Conservation (phyloP, 2,797 vertebrate genomes). For the Leucoraja ocellata region DNA sequence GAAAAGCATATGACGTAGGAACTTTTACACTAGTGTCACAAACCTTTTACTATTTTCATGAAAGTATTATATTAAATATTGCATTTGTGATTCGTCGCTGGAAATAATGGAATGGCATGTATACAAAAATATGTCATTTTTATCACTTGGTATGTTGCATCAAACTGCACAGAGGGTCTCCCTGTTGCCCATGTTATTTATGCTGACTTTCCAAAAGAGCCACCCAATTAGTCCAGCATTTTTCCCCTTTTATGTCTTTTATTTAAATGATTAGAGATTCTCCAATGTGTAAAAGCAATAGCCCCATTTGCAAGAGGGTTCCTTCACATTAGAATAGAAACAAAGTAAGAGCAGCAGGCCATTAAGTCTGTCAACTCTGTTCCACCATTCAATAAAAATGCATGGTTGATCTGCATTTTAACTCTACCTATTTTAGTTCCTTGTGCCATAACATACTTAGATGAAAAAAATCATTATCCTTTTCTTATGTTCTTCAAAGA, state of each 20-base stretch:
- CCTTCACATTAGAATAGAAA: not conserved
- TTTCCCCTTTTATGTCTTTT: not conserved
- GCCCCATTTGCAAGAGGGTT: too few species aligned
- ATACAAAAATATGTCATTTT: not conserved
- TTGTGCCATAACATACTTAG: not conserved
- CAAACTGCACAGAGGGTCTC: too few species aligned
- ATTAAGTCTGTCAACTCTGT: not conserved
- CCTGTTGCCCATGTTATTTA: not conserved
- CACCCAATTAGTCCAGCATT: not conserved
- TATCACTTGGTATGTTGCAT: not conserved
- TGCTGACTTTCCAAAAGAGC: not conserved
- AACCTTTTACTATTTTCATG: constrained; percentile 59
- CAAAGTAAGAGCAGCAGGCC: too few species aligned
- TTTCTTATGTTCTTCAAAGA: not conserved
- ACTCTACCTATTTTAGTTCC: not conserved
- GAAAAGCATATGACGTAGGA: constrained; percentile 71
- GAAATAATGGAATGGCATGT: not conserved
- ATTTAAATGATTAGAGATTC: not conserved
- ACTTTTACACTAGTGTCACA: constrained; percentile 75
- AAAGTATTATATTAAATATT: not conserved
- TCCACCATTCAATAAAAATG: not conserved
- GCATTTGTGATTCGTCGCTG: not conserved
- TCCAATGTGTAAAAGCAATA: not conserved
- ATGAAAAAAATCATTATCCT: not conserved
- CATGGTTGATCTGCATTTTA: not conserved